phyloP scores from a whole-genome alignment of 1,140 invertebrate genomes.

The Megalonaias nervosa region DNA sequence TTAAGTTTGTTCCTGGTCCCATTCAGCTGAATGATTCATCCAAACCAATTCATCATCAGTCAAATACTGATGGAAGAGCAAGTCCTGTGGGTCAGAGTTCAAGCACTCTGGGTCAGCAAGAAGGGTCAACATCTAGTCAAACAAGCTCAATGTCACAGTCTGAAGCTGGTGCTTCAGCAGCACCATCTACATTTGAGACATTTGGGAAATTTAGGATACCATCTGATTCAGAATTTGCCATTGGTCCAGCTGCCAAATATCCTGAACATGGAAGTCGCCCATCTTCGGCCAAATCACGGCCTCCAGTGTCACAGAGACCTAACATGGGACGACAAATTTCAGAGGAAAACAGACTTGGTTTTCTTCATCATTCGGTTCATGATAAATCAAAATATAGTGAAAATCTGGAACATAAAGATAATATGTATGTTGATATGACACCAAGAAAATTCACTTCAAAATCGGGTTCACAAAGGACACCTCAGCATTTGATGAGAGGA shows the following conservation, averaged over 20 bases:
- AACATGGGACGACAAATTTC: conserved; percentile 13
- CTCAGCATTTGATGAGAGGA: no score
- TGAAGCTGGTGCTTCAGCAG: background rate
- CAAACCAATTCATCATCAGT: no score
- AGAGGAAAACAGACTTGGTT: conserved; percentile 4
- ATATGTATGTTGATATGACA: no score
- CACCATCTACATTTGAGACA: conserved; percentile 20
- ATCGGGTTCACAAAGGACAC: no score
- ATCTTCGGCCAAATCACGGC: conserved; percentile 6
- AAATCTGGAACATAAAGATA: no score
- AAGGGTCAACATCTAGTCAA: conserved; percentile 42
- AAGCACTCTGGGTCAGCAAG: conserved; percentile 45
- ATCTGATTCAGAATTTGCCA: conserved; percentile 25
- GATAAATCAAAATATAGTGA: background rate
- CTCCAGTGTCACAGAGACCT: background rate
- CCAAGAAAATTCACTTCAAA: no score
- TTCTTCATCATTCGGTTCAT: background rate
- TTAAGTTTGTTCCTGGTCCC: conserved; percentile 3
- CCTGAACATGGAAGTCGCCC: conserved; percentile 44
- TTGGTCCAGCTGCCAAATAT: conserved; percentile 56
- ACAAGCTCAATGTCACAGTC: conserved; percentile 22
- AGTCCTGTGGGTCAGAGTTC: conserved; percentile 65
- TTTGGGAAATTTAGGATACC: no score
- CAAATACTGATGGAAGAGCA: conserved; percentile 21
- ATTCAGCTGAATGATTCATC: no score